phyloP scores from a whole-genome alignment of 2,888 invertebrate species.

The Amphipoea lucens region DNA sequence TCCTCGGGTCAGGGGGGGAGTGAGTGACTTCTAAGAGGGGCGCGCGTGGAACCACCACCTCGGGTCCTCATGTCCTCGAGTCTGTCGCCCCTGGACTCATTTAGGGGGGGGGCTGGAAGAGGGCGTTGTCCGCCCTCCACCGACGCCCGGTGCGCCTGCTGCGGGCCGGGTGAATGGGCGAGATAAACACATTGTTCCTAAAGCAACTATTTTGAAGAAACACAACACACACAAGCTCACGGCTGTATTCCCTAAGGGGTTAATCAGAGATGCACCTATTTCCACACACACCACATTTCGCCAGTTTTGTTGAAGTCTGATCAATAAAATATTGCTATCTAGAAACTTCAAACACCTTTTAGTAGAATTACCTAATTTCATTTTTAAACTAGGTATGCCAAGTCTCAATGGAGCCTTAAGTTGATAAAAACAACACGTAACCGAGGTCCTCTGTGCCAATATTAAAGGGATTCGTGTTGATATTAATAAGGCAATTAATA shows the following conservation, averaged over 20 bases:
- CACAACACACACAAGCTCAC: neutral
- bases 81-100: too few relatives aligned
- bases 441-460: neutral
- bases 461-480: conserved; percentile 13
- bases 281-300: neutral
- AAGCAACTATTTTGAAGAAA: neutral
- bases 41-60: too few relatives aligned
- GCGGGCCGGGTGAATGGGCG: too few relatives aligned
- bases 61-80: too few relatives aligned
- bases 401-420: neutral
- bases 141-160: too few relatives aligned
- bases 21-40: too few relatives aligned
- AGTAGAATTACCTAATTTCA: too few relatives aligned
- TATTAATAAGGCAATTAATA: conserved; percentile 35
- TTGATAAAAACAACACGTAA: neutral
- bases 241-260: neutral
- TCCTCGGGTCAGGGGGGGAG: too few relatives aligned
- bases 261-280: neutral
- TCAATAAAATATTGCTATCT: neutral
- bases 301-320: neutral
- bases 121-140: too few relatives aligned
- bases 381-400: neutral
- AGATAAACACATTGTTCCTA: neutral
- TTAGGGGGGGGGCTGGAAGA: too few relatives aligned
- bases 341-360: neutral